Base-by-base conservation (phyloP, 53 echinoderm and acorn worm species). In the Henricia sp. region DNA sequence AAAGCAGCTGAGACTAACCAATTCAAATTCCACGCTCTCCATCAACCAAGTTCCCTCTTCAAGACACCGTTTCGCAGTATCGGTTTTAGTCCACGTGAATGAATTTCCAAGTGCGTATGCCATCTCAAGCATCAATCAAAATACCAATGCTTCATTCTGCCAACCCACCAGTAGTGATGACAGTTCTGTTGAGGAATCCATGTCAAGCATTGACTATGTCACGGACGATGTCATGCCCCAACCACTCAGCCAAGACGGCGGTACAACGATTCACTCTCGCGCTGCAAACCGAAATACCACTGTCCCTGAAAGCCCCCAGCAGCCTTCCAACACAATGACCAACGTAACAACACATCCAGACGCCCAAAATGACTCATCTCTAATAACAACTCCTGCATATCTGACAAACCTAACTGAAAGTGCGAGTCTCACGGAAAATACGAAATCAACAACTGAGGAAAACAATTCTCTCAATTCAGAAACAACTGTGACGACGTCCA, bases 91-190 rank as follows among this genome's bases (percentile, higher is more conserved):
- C 27, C 63, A 80, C 34, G 80, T 63, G 19, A 16, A 29, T 33
- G 40, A 29, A 12, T 38, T 63, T 6, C 2, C 8, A 50, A 64
- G 80, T 21, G 80, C 65, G 48, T 80, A 80, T 51, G 62, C 80
- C 30, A 3, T 63, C 9, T 50, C 80, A 3, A 24, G 63, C 80
- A 34, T n/a, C n/a, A 80, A 64, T 64, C 80, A 63, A 2, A 64
- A 64, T 50, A 32, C 64, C 14, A 64, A 63, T 19, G 62, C 38
- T 9, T 62, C 19, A 4, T 21, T 32, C 33, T 80, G 80, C 80
- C 44, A 62, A 46, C 10, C 80, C 28, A 10, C 46, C 27, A 36
- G 63, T 48, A 20, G 21, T 30, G 63, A 80, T 20, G 80, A 32
- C 10, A 63, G 80, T 24, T 80, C n/a, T 41, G 30, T 34, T 43